Evolutionary conservation across 2,797 vertebrate species (phyloP), one percentile per base, ranked within the genome.

Genomic region (Loris lydekkerianus): DNA sequence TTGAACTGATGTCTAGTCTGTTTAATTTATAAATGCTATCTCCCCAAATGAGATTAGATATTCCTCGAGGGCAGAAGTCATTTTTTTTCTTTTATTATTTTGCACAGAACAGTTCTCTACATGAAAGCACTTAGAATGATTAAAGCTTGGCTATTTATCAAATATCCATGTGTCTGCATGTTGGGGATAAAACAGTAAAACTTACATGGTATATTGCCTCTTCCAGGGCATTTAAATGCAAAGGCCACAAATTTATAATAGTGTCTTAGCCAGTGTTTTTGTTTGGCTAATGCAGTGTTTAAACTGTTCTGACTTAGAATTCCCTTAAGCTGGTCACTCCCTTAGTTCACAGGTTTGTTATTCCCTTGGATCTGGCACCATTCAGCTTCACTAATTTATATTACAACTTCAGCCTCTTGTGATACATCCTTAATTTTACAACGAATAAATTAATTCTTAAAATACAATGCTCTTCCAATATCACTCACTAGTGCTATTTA

Each of bases 361-460:
- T 17, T 27, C 72, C 43, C 34, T 73, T 17, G 40, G 4, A 3
- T 69, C 49, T 75, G 37, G 34, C 69, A 63, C 84, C 6, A 5
- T n/a, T 23, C 20, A 69, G 23, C 46, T 72, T 78, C 83, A 60
- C 20, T n/a, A 63, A 77, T 77, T 34, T 61, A 85, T 53, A 29
- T 58, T 67, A 80, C 37, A 34, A 34, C 60, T 29, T 77, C 18
- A 46, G 67, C 21, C 76, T 31, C 37, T 34, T 53, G 27, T 72
- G 63, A 76, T 88, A 91, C 70, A 69, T 9, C 10, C 20, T 75
- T 90, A 65, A 76, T 91, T 92, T 86, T 58, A 78, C 10, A 80
- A 83, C 15, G 95, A 77, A 85, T 89, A 73, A 77, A 70, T 63
- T 67, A 63, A 29, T 72, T 76, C n/a, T 90, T 77, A 89, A 93